phyloP scores from a whole-genome alignment of 2,888 invertebrate genomes.

The Dynastes hyllus region DNA sequence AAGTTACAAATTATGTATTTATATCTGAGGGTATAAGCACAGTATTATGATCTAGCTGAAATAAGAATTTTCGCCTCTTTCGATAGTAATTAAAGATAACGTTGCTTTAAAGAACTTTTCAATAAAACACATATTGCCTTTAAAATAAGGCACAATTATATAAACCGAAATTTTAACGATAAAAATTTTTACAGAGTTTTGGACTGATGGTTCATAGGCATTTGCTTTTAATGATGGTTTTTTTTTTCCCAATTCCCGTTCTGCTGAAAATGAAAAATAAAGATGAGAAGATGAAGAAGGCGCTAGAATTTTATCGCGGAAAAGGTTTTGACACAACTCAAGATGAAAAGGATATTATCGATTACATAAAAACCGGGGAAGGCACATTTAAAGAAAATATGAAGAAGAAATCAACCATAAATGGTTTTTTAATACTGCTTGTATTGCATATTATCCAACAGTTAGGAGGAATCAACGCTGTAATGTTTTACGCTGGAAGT shows the following conservation, averaged over 20 bases:
- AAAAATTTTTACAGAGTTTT: conserved; percentile 7
- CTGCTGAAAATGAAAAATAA: conserved; percentile 76
- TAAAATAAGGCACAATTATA: too few species aligned
- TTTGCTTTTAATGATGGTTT: conserved; percentile 77
- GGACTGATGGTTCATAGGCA: conserved; percentile 61
- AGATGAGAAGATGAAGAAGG: conserved; percentile 74
- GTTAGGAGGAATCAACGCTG: conserved; percentile 85
- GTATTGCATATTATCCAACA: conserved; percentile 80
- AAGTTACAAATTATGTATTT: too few species aligned
- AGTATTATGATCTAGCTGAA: too few species aligned
- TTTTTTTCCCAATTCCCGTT: conserved; percentile 82
- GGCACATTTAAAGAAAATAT: conserved; percentile 54
- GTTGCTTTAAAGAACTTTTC: too few species aligned
- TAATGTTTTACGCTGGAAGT: conserved; percentile 83
- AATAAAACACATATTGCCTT: too few species aligned
- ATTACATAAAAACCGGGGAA: conserved; percentile 55
- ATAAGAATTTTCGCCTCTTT: too few species aligned
- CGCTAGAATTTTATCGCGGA: conserved; percentile 82
- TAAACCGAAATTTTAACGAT: conserved; percentile 1
- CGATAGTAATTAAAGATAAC: too few species aligned
- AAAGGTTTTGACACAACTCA: conserved; percentile 77
- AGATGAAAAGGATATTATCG: conserved; percentile 80
- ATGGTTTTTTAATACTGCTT: conserved; percentile 65
- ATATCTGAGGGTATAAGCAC: too few species aligned
- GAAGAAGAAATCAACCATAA: conserved; percentile 63